Evolutionary conservation across 2,888 invertebrate genomes (phyloP).

Genomic region (Auanema sp.): DNA sequence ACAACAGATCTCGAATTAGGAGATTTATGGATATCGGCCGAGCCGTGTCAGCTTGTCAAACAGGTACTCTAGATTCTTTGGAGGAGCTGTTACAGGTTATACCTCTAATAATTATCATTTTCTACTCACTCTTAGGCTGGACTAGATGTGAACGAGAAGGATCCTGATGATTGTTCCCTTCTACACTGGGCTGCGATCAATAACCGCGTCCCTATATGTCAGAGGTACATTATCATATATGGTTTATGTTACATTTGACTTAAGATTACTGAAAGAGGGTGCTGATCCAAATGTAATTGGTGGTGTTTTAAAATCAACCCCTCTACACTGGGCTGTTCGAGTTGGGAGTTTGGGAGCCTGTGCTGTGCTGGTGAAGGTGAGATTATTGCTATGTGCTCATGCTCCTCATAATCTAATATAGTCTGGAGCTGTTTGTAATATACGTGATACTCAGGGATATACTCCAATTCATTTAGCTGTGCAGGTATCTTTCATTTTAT

Average conservation of each 20-base stretch:
- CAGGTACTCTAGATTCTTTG: constrained; percentile 28
- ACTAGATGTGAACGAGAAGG: neutral
- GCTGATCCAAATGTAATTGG: constrained; percentile 89
- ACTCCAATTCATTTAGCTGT: constrained; percentile 48
- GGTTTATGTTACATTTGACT: neutral
- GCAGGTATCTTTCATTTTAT: constrained; percentile 14
- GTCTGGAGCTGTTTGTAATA: constrained; percentile 48
- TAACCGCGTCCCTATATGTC: constrained; percentile 72
- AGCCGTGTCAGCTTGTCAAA: constrained; percentile 39
- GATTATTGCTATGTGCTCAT: neutral
- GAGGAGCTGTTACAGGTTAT: constrained; percentile 18
- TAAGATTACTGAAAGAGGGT: constrained; percentile 70
- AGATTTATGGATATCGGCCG: constrained; percentile 4
- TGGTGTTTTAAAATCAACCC: constrained; percentile 91
- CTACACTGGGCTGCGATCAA: constrained; percentile 99
- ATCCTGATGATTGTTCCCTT: constrained; percentile 84
- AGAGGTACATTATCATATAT: constrained; percentile 18
- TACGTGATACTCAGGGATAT: constrained; percentile 83
- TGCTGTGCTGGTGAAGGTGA: constrained; percentile 77
- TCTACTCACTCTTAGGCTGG: constrained; percentile 8
- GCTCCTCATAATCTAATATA: constrained; percentile 7
- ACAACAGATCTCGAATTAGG: too few species aligned
- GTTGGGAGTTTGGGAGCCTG: constrained; percentile 84
- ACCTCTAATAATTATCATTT: neutral
- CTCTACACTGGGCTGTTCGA: constrained; percentile 91